A percentile compares a stretch with the other conserved stretches of the same genome.
These are phyloP conservation scores for Dryococelus australis DNA, from an alignment of 2,888 invertebrate genomes.

Conservation along the genomic window DNA sequence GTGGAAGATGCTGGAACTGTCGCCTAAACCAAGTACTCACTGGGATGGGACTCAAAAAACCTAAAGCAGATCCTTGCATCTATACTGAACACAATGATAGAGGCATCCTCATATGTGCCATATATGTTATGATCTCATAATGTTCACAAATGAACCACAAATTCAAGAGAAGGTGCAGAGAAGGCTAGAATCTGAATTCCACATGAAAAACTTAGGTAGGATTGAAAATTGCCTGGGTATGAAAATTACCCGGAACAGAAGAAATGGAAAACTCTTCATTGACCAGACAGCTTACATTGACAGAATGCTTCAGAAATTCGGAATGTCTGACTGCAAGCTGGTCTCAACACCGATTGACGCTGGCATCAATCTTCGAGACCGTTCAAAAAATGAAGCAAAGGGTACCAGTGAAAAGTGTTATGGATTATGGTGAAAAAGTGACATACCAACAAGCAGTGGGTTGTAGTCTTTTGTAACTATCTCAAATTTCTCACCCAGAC, in stretches of 20 bases:
- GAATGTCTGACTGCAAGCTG: not conserved
- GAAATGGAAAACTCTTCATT: not conserved
- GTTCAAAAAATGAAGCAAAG: not conserved
- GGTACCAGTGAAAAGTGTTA: not conserved
- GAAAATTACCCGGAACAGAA: not conserved
- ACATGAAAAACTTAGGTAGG: not conserved
- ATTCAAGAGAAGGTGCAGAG: not conserved
- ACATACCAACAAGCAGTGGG: not conserved
- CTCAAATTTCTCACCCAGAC: not conserved
- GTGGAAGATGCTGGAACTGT: constrained; percentile 11
- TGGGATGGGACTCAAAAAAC: not conserved
- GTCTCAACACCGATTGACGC: not conserved
- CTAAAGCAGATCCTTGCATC: constrained; percentile 10
- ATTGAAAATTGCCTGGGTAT: constrained; percentile 1
- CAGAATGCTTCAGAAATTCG: not conserved
- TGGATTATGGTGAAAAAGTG: not conserved
- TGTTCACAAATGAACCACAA: not conserved
- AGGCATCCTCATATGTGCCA: not conserved
- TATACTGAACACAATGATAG: not conserved
- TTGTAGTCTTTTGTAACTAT: not conserved
- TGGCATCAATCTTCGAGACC: not conserved
- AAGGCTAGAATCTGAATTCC: not conserved
- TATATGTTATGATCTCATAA: not conserved
- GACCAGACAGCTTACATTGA: not conserved
- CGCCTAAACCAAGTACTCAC: not conserved